Evolutionary conservation across 2,888 invertebrate species (phyloP).

Genomic region (Argyresthia albistria): DNA sequence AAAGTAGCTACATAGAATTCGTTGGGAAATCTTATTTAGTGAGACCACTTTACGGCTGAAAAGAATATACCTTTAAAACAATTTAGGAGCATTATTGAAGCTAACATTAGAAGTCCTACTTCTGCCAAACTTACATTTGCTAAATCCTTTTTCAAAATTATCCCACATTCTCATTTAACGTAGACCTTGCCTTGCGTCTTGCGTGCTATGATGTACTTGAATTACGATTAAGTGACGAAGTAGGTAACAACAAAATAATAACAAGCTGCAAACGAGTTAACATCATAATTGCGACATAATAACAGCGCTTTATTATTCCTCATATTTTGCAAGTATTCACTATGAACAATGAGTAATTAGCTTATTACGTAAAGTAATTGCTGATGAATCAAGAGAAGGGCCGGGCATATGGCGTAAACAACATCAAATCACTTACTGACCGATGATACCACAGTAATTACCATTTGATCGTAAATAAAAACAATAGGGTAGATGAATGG

Average conservation of each 20-base stretch:
- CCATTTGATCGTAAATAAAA: slow-evolving; percentile 37
- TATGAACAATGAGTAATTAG: slow-evolving; percentile 17
- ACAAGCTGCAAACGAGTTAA: not conserved
- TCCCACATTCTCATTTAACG: too few relatives aligned
- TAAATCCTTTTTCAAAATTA: too few relatives aligned
- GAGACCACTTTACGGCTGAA: too few relatives aligned
- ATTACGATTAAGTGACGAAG: too few relatives aligned
- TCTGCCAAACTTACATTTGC: too few relatives aligned
- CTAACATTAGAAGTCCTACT: too few relatives aligned
- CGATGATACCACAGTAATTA: slow-evolving; percentile 47
- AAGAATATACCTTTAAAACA: too few relatives aligned
- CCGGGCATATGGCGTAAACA: slow-evolving; percentile 27
- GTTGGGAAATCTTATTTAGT: too few relatives aligned
- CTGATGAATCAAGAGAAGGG: slow-evolving; percentile 9
- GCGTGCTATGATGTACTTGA: too few relatives aligned
- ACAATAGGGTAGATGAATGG: slow-evolving; percentile 30
- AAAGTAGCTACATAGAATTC: too few relatives aligned
- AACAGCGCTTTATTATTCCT: not conserved
- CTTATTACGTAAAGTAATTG: slow-evolving; percentile 15
- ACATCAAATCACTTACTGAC: slow-evolving; percentile 43
- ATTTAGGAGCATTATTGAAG: too few relatives aligned
- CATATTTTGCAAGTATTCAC: not conserved
- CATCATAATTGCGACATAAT: not conserved
- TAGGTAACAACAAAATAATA: not conserved
- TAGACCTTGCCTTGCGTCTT: too few relatives aligned